Evolutionary conservation across 1,140 invertebrate genomes (phyloP).

Genomic region (Pristionchus pacificus): DNA sequence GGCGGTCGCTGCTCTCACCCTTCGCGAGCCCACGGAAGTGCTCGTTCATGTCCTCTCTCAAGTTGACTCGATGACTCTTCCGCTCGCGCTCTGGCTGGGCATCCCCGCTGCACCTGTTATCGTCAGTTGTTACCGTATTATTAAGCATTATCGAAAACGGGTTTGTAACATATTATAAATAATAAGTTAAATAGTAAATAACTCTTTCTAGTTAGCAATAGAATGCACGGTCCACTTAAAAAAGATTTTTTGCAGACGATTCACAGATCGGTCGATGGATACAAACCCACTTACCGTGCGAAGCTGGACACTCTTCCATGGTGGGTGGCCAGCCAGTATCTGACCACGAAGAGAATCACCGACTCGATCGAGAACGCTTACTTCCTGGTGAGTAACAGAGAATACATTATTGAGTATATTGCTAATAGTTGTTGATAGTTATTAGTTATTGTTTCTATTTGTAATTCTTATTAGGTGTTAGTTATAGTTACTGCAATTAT

Average conservation of each 20-base stretch:
- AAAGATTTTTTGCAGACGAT: conserved; percentile 32
- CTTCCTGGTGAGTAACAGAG: conserved; percentile 29
- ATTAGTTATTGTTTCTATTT: too few relatives aligned
- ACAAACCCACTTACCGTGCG: conserved; percentile 39
- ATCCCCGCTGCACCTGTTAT: conserved; percentile 83
- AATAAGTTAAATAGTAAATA: too few relatives aligned
- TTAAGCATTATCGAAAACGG: too few relatives aligned
- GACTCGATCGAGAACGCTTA: conserved; percentile 36
- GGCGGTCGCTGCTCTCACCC: conserved; percentile 36
- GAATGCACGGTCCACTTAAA: too few relatives aligned
- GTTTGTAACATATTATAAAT: too few relatives aligned
- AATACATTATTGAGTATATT: too few relatives aligned
- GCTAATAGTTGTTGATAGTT: too few relatives aligned
- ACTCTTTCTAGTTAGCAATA: too few relatives aligned
- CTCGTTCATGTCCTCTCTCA: conserved; percentile 39
- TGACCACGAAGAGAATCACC: conserved; percentile 35
- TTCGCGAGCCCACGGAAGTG: conserved; percentile 31
- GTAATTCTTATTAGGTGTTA: too few relatives aligned
- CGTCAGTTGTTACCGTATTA: conserved; percentile 71
- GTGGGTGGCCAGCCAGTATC: conserved; percentile 39
- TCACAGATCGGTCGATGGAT: conserved; percentile 32
- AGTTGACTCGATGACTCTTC: conserved; percentile 81
- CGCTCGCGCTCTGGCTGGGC: conserved; percentile 81
- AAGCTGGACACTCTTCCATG: conserved; percentile 39
- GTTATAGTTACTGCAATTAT: too few relatives aligned